Base-by-base conservation (phyloP, 2,888 invertebrate genomes). In the Meliscaeva auricollis region DNA sequence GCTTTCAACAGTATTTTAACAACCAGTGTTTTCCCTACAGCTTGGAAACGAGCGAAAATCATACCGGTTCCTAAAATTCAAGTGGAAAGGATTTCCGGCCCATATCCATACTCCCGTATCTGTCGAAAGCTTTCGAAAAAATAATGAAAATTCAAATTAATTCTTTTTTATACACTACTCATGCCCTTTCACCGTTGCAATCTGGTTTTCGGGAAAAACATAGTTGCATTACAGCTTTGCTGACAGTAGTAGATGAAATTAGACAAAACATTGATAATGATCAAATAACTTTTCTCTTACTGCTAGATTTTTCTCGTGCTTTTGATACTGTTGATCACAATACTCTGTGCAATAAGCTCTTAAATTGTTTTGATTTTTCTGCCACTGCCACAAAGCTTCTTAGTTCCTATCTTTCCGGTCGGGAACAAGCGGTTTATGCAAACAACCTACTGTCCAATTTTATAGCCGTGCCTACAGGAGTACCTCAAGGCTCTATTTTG, bases 201-300 rank as follows among this genome's bases (percentile, higher is more conserved):
- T 44, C 15, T 6, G 44, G 15, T n/a, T 44, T 44, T 13, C 15
- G 44, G 15, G n/a, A 13, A 44, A 44, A 15, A 15, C 13, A 44
- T n/a, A 13, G 44, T 44, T 44, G 15, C 44, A 44, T 44, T 44
- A n/a, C 44, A 2, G 44, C 44, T 44, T 26, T 26, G 26, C 26
- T 26, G 26, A 26, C 44, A 44, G 44, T 44, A 44, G 44, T 13
- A 11, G 44, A 44, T 11, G 15, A n/a, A 13, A 44, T 44, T 44
- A 44, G 44, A 15, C 44, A 44, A 44, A n/a, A n/a, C 15, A 44
- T 44, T 44, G 44, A 44, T 11, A 44, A 44, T 6, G 44, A 44
- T 44, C 44, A 44, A n/a, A 44, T n/a, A 48, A 48, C 5, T 11
- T 48, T 48, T 48, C 48, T 48, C 15, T 17, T 48, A 48, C 48